phyloP scores from a whole-genome alignment of 2,888 invertebrate genomes.

The Drosophila cracens region DNA sequence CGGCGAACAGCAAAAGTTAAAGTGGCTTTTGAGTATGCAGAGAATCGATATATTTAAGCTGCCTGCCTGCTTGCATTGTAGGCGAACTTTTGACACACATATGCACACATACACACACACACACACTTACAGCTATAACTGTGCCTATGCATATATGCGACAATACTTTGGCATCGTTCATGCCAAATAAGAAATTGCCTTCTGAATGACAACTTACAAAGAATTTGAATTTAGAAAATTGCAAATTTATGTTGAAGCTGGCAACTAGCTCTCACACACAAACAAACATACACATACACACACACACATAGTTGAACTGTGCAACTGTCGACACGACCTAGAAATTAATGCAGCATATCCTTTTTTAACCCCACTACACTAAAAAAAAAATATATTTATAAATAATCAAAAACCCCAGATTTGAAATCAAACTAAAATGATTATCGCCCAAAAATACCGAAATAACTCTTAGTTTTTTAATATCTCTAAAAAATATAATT shows the following conservation, averaged over 20 bases:
- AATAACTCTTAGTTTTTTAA: background rate
- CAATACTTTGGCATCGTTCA: constrained; percentile 65
- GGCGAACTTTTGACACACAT: constrained; percentile 56
- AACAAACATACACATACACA: constrained; percentile 14
- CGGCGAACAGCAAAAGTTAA: constrained; percentile 71
- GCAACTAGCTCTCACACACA: constrained; percentile 15
- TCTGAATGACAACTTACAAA: constrained; percentile 80
- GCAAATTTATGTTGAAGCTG: constrained; percentile 77
- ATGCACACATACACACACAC: constrained; percentile 1
- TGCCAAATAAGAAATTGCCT: constrained; percentile 75
- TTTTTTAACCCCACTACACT: background rate
- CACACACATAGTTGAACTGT: background rate
- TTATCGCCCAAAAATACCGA: background rate
- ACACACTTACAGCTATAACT: constrained; percentile 9
- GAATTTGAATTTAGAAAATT: constrained; percentile 80
- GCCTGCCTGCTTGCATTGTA: constrained; percentile 57
- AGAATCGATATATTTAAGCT: constrained; percentile 73
- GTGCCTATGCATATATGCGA: constrained; percentile 69
- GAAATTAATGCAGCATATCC: constrained; percentile 35
- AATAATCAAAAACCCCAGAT: background rate
- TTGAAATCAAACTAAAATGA: background rate
- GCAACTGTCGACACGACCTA: constrained; percentile 43
- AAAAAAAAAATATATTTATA: background rate
- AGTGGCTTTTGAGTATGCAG: constrained; percentile 52
- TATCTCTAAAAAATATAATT: background rate